These are phyloP conservation scores for Geopemphigus sp. DNA, from an alignment of 1,140 invertebrate species.

Conservation along the genomic window DNA sequence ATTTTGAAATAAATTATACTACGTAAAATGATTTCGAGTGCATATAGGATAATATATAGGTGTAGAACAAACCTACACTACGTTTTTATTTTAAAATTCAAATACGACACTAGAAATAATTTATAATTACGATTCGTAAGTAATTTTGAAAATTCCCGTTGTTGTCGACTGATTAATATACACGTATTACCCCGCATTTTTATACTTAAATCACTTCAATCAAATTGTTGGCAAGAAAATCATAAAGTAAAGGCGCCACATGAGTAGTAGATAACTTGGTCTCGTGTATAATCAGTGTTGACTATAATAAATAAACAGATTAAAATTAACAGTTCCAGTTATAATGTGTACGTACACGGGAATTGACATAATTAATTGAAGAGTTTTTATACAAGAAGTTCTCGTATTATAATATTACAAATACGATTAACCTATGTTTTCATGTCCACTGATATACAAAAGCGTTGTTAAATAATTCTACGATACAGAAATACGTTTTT, in stretches of 20 bases:
- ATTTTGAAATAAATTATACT: too few species aligned
- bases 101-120: background rate
- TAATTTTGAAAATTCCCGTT: conserved; percentile 9
- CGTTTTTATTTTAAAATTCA: background rate
- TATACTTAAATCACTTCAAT: conserved; percentile 18
- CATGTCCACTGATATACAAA: too few species aligned
- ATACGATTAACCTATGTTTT: too few species aligned
- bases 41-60: too few species aligned
- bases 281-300: background rate
- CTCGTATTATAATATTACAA: too few species aligned
- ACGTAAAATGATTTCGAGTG: too few species aligned
- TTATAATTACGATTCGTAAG: background rate
- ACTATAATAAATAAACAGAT: conserved; percentile 4
- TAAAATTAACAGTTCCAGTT: background rate
- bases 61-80: too few species aligned
- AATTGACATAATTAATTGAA: background rate
- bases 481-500: too few species aligned
- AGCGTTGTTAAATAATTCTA: too few species aligned
- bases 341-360: background rate
- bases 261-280: conserved; percentile 13
- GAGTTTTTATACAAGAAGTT: background rate
- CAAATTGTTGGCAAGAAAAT: conserved; percentile 8
- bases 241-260: conserved; percentile 22
- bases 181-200: background rate
- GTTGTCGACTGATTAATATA: conserved; percentile 14